phyloP scores from a whole-genome alignment of 2,888 invertebrate species.

The Callimorpha dominula region DNA sequence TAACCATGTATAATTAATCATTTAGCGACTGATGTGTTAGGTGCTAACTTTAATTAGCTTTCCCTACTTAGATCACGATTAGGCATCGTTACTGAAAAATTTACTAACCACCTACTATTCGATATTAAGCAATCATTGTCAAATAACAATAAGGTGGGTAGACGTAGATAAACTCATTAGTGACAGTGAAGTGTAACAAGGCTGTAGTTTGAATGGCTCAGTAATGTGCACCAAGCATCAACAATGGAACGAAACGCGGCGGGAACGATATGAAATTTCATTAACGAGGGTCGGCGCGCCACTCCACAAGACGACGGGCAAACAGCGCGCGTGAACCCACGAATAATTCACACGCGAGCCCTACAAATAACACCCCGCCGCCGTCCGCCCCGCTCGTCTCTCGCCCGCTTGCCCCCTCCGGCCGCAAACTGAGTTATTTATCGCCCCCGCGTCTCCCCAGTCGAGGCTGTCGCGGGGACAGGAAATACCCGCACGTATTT shows the following conservation, averaged over 20 bases:
- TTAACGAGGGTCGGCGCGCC: slow-evolving; percentile 80
- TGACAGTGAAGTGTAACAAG: slow-evolving; percentile 76
- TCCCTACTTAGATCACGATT: neutral
- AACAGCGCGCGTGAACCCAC: slow-evolving; percentile 85
- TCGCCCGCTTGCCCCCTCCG: slow-evolving; percentile 49
- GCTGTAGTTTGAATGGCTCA: slow-evolving; percentile 69
- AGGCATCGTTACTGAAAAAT: slow-evolving; percentile 1
- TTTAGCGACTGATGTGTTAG: slow-evolving; percentile 26
- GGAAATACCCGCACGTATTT: slow-evolving; percentile 85
- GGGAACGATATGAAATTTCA: slow-evolving; percentile 84
- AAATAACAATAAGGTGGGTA: slow-evolving; percentile 42
- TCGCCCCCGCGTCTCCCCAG: slow-evolving; percentile 72
- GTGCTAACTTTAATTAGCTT: slow-evolving; percentile 13
- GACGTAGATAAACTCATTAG: slow-evolving; percentile 45
- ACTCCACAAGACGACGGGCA: slow-evolving; percentile 80
- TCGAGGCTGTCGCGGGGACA: slow-evolving; percentile 71
- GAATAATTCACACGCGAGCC: slow-evolving; percentile 87
- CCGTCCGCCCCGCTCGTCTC: slow-evolving; percentile 39
- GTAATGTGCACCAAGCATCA: slow-evolving; percentile 66
- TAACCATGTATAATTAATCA: slow-evolving; percentile 41
- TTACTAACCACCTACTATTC: slow-evolving; percentile 13
- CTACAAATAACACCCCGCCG: slow-evolving; percentile 81
- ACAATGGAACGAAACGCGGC: slow-evolving; percentile 70
- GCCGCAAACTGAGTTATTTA: slow-evolving; percentile 86
- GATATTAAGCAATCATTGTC: slow-evolving; percentile 27